phyloP scores from a whole-genome alignment of 2,113 vertebrate species.

The Pterocles burchelli region DNA sequence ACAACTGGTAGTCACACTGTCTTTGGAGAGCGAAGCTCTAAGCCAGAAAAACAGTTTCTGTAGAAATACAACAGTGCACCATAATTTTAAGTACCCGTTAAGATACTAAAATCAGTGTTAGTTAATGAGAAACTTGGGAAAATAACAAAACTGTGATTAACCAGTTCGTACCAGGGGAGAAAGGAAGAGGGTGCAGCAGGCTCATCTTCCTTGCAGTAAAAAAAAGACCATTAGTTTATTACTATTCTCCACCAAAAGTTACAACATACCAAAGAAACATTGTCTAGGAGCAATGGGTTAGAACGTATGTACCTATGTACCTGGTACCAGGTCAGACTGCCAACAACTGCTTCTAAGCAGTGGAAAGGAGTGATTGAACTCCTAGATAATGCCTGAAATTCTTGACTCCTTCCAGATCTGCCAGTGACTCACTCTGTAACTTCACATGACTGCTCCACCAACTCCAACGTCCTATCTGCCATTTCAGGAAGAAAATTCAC shows the following conservation, averaged over 20 bases:
- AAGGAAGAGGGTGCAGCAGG: not conserved
- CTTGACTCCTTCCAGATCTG: not conserved
- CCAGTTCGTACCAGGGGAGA: not conserved
- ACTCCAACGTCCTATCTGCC: not conserved
- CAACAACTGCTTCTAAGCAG: not conserved
- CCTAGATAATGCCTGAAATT: not conserved
- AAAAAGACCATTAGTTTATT: not conserved
- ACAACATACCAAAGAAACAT: not conserved
- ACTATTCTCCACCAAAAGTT: not conserved
- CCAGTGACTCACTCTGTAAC: not conserved
- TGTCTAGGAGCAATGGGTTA: not conserved
- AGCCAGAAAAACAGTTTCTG: not conserved
- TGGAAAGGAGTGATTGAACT: not conserved
- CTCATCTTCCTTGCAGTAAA: not conserved
- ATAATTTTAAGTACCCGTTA: not conserved
- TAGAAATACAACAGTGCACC: not conserved
- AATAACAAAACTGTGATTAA: not conserved
- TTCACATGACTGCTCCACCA: not conserved
- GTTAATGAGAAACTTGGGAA: not conserved
- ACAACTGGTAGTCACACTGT: not conserved
- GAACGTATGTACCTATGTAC: not conserved
- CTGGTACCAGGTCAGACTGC: not conserved
- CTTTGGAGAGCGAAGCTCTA: not conserved
- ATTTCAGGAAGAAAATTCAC: not conserved
- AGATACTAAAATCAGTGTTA: not conserved